A percentile compares a stretch with the other conserved stretches of the same genome.
phyloP scores from a whole-genome alignment of 2,113 vertebrate species.

The Cephalopterus ornatus region DNA sequence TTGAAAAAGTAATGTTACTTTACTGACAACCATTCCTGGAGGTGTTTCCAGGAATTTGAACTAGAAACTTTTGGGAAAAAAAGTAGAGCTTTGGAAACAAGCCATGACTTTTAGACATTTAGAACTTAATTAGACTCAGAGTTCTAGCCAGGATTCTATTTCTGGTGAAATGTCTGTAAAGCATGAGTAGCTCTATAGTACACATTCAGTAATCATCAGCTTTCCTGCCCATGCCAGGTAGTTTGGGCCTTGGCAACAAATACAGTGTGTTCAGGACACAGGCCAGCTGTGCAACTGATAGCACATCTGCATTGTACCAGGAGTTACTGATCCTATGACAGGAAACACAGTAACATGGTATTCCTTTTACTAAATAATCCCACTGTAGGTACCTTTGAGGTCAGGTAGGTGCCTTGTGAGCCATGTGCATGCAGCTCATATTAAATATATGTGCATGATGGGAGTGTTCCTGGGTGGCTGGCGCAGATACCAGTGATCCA shows the following conservation, averaged over 20 bases:
- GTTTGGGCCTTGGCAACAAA: not conserved
- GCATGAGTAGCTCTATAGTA: not conserved
- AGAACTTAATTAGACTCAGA: not conserved
- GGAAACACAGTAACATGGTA: not conserved
- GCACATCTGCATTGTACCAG: not conserved
- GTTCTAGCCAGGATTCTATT: not conserved
- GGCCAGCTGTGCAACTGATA: not conserved
- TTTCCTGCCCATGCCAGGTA: not conserved
- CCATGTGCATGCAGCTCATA: not conserved
- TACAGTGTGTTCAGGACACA: not conserved
- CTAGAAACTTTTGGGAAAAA: fast-evolving
- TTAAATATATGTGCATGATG: not conserved
- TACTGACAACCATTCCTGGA: not conserved
- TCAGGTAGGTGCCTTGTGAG: not conserved
- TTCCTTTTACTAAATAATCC: not conserved
- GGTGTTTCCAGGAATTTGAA: not conserved
- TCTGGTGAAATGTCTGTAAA: not conserved
- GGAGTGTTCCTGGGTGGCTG: not conserved
- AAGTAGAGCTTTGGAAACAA: not conserved
- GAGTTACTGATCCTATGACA: not conserved
- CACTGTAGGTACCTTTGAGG: fast-evolving
- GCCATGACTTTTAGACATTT: not conserved
- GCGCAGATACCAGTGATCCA: not conserved
- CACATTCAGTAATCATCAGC: fast-evolving
- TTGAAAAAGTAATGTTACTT: not conserved